These are phyloP conservation scores for Anaspis maculata DNA, from an alignment of 2,888 invertebrate genomes.

Conservation along the genomic window DNA sequence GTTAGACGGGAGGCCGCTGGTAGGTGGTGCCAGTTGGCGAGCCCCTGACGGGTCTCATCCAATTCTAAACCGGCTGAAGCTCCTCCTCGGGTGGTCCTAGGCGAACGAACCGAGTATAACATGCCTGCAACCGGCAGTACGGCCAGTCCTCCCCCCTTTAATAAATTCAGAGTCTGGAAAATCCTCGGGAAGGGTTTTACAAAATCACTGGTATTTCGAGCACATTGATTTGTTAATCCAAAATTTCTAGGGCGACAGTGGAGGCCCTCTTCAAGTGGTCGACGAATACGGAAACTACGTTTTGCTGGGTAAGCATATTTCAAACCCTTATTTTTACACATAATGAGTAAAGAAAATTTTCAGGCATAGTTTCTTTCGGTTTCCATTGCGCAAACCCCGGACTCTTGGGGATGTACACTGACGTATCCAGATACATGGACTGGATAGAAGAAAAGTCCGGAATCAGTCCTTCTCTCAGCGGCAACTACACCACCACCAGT, in stretches of 20 bases:
- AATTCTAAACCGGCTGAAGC: too few relatives aligned
- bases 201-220: not conserved
- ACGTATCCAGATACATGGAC: conserved; percentile 49
- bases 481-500: too few relatives aligned
- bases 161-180: not conserved
- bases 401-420: conserved; percentile 51
- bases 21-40: too few relatives aligned
- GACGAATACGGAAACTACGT: conserved; percentile 46
- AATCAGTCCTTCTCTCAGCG: conserved; percentile 5
- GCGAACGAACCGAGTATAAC: too few relatives aligned
- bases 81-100: too few relatives aligned
- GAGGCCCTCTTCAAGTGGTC: conserved; percentile 56
- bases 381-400: conserved; percentile 54
- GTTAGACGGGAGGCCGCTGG: too few relatives aligned
- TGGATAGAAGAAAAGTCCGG: conserved; percentile 43
- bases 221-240: not conserved
- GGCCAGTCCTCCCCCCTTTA: not conserved
- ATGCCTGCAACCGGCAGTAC: too few relatives aligned
- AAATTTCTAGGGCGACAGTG: conserved; percentile 66
- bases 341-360: too few relatives aligned
- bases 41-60: too few relatives aligned
- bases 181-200: not conserved
- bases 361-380: conserved; percentile 60
- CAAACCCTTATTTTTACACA: too few relatives aligned
- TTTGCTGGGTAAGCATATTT: conserved; percentile 52